These are phyloP conservation scores for Crotalus horridus DNA, from an alignment of 2,113 vertebrate genomes.

Conservation along the genomic window DNA sequence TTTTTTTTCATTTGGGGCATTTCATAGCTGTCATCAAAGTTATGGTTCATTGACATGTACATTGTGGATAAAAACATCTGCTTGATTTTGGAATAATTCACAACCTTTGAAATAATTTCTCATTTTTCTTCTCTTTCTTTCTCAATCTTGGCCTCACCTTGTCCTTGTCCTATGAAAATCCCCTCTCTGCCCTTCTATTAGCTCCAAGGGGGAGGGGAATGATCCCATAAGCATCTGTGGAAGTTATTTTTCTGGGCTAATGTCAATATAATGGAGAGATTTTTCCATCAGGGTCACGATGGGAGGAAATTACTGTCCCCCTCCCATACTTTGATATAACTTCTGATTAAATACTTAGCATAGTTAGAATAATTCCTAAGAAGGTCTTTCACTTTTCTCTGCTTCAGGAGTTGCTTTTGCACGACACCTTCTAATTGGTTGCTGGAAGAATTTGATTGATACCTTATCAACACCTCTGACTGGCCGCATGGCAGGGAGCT, in stretches of 20 bases:
- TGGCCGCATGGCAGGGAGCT: slow-evolving; percentile 91
- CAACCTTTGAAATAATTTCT: background rate
- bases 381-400: slow-evolving; percentile 6
- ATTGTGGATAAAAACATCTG: background rate
- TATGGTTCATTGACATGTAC: background rate
- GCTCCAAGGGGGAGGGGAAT: no score
- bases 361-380: background rate
- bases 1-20: background rate
- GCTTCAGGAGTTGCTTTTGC: slow-evolving; percentile 85
- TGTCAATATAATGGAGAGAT: background rate
- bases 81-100: background rate
- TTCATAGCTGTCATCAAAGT: background rate
- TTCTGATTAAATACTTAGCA: background rate
- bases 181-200: background rate
- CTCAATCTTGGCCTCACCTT: background rate
- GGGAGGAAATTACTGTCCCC: background rate
- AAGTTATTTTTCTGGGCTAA: background rate
- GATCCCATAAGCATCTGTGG: background rate
- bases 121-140: background rate
- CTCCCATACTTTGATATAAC: background rate
- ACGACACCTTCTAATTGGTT: slow-evolving; percentile 89
- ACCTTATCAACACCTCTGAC: slow-evolving; percentile 90
- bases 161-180: background rate
- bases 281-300: background rate
- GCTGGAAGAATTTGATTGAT: slow-evolving; percentile 97